Base-by-base conservation (phyloP, 2,797 vertebrate species). In the Spondyliosoma cantharus region DNA sequence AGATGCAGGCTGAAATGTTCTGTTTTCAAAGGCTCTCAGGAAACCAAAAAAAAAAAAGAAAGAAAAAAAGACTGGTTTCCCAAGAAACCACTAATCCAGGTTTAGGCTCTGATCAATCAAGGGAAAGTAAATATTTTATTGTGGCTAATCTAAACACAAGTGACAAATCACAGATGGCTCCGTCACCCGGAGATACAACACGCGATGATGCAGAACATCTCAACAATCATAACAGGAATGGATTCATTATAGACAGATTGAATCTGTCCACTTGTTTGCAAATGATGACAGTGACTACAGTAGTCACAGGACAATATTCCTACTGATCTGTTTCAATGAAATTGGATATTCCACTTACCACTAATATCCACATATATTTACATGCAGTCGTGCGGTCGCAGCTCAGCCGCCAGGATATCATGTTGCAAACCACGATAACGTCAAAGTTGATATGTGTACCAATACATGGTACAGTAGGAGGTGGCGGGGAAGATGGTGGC, bases 71-170 rank as follows among this genome's bases (percentile, higher is more conserved):
- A 86, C 82, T 32, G 25, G 80, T 79, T 89, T 91, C 65, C 75
- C 67, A 77, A 86, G 74, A 83, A 76, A 67, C 37, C 69, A 59
- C 45, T 80, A 85, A 89, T 86, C 81, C 85, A 74, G 49, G 57
- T 63, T 46, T 81, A 57, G n/a, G 74, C 58, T 72, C 54, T 27
- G 62, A 87, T 90, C 87, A 87, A 80, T 88, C 77, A 59, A 42
- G 29, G 43, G 32, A 71, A 58, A 76, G 83, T 88, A 78, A 85
- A 87, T 76, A 88, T 89, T 89, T 83, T 54, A 71, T 50, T 27
- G 43, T 5, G 27, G 69, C 49, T 76, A 81, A 74, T 73, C 25
- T 48, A 70, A 80, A 65, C 27, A 29, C 24, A 25, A 1, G 19
- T 67, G 37, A 64, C 25, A 72, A 83, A 70, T 60, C 29, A 6